These are phyloP conservation scores for Augiades crinisus DNA, from an alignment of 2,888 invertebrate genomes.

Conservation along the genomic window DNA sequence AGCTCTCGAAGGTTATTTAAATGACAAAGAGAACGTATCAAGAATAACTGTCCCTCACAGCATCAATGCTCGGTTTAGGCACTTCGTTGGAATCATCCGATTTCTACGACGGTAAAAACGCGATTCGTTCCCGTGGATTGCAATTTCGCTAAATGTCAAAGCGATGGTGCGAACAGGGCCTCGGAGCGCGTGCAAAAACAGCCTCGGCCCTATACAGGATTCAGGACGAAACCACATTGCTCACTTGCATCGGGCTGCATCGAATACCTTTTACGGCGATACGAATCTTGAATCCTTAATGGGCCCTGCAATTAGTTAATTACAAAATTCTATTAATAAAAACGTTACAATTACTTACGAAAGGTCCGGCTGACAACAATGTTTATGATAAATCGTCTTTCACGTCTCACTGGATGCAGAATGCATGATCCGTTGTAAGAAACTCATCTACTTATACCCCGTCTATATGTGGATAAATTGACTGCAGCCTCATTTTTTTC, in stretches of 20 bases:
- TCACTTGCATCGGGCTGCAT: constrained; percentile 37
- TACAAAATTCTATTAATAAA: constrained; percentile 45
- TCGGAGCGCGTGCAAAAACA: constrained; percentile 68
- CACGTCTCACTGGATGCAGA: constrained; percentile 22
- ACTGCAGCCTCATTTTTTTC: constrained; percentile 36
- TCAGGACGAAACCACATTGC: constrained; percentile 31
- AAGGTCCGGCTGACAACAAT: constrained; percentile 30
- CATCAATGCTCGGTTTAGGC: constrained; percentile 34
- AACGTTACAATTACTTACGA: constrained; percentile 35
- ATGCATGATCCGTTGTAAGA: constrained; percentile 31
- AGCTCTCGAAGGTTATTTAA: constrained; percentile 39
- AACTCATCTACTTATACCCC: constrained; percentile 36
- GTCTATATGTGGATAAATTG: constrained; percentile 38
- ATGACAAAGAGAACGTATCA: constrained; percentile 41
- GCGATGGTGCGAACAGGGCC: constrained; percentile 64
- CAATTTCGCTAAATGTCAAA: constrained; percentile 65
- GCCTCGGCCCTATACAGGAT: constrained; percentile 34
- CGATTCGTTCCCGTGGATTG: constrained; percentile 46
- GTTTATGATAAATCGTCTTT: constrained; percentile 30
- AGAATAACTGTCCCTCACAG: constrained; percentile 37
- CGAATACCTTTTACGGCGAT: constrained; percentile 46
- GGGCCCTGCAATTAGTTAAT: constrained; percentile 52
- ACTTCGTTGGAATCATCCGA: constrained; percentile 38
- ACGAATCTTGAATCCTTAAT: constrained; percentile 50
- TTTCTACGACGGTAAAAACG: constrained; percentile 45